Evolutionary conservation across 1,140 invertebrate species (phyloP), one percentile per base, ranked within the genome.

Genomic region (Sesamia nonagrioides): DNA sequence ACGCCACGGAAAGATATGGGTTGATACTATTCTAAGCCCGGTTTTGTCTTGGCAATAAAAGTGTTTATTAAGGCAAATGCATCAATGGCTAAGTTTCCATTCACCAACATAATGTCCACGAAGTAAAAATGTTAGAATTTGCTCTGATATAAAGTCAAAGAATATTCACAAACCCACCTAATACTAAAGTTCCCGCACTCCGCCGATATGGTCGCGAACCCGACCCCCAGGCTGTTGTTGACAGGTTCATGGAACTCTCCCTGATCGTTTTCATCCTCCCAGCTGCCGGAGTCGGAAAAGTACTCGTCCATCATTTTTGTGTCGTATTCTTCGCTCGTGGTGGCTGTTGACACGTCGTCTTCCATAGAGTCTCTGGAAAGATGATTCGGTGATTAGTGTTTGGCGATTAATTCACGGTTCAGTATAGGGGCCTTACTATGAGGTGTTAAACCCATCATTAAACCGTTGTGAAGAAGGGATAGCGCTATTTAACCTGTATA

Each of bases 161-260:
- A 7, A 0, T 2, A 61, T 13, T 18, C 9, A 0, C 40, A 50
- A 5, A 1, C 13, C 8, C 83, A 95, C 95, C 88, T 95, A 33
- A 95, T 92, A 18, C 95, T 95, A 17, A 97, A 88, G 81, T 96
- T 96, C 2, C 96, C 96, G 84, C 96, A 97, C 18, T 91, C 85
- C 6, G 85, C 83, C 27, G 84, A 86, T 18, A 87, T 82, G 11
- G 86, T 72, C 0, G 33, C n/a, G 58, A 13, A 87, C 82, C n/a
- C 86, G 85, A 21, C 82, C 72, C 7, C 79, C 56, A 6, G 71
- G 69, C 6, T 89, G 35, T 80, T 86, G 56, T 91, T 90, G n/a
- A 91, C 89, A 0, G 84, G 84, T 7, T 88, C 90, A 58, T 92
- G 89, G 75, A 94, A 94, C 61, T 86, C 81, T 8, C 84, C 89